phyloP scores from a whole-genome alignment of 2,888 invertebrate genomes.

The Campopleginae sp. region DNA sequence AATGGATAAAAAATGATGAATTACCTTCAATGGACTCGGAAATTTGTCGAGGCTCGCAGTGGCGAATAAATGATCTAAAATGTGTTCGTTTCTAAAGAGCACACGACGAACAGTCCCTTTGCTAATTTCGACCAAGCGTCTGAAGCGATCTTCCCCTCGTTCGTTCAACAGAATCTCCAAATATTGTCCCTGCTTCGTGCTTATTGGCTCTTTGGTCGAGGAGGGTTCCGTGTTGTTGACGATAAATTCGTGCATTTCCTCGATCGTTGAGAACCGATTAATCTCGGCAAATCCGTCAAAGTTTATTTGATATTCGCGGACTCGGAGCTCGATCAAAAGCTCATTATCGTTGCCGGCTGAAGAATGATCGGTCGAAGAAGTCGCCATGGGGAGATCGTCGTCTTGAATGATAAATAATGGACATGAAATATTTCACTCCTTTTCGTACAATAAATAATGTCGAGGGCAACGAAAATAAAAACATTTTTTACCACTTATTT shows the following conservation, averaged over 20 bases:
- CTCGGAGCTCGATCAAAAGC: constrained; percentile 56
- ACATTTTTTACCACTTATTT: not conserved
- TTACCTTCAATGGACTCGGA: constrained; percentile 68
- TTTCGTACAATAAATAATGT: not conserved
- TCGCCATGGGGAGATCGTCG: constrained; percentile 35
- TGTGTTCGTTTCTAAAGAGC: constrained; percentile 66
- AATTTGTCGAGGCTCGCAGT: constrained; percentile 68
- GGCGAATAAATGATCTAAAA: constrained; percentile 63
- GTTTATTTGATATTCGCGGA: constrained; percentile 69
- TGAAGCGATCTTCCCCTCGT: constrained; percentile 67
- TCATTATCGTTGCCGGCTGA: constrained; percentile 48
- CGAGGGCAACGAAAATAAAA: not conserved
- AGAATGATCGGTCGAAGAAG: not conserved
- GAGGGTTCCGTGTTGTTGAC: constrained; percentile 61
- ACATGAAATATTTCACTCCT: not conserved
- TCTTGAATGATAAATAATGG: constrained; percentile 29
- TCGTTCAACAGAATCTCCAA: constrained; percentile 69
- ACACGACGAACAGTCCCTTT: constrained; percentile 67
- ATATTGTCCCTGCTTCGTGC: constrained; percentile 65
- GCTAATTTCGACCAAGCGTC: constrained; percentile 65
- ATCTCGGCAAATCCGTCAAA: constrained; percentile 71
- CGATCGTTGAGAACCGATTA: constrained; percentile 68
- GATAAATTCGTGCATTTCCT: constrained; percentile 71
- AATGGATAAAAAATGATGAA: not conserved
- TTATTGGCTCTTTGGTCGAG: constrained; percentile 20